phyloP scores from a whole-genome alignment of 2,797 vertebrate genomes.

The Enteromius unitaeniatus region DNA sequence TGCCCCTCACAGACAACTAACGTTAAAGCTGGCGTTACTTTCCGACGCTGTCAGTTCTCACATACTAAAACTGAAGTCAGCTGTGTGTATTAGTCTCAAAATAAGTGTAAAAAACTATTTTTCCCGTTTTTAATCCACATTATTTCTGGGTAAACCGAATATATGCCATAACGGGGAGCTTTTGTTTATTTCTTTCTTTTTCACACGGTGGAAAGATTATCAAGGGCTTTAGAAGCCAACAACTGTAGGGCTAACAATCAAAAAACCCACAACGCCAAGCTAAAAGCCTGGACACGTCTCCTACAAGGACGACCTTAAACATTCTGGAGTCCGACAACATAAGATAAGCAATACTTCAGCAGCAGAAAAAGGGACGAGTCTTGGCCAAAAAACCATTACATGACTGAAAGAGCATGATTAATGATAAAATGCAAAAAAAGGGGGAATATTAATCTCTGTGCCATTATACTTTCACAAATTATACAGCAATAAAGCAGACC shows the following conservation, averaged over 20 bases:
- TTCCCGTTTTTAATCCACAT: neutral
- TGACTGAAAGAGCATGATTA: slow-evolving; percentile 27
- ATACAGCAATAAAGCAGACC: slow-evolving; percentile 32
- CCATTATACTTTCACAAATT: slow-evolving; percentile 29
- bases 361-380: slow-evolving; percentile 45
- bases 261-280: slow-evolving; percentile 5
- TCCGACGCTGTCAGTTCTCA: neutral
- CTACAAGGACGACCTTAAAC: neutral
- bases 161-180: neutral
- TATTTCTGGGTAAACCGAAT: neutral
- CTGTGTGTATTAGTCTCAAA: neutral
- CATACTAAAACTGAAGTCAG: neutral
- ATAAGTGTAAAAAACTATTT: neutral
- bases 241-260: neutral
- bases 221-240: slow-evolving; percentile 2
- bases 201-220: neutral
- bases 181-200: neutral
- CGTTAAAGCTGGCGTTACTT: slow-evolving; percentile 7
- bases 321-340: slow-evolving; percentile 28
- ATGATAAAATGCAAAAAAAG: slow-evolving; percentile 11
- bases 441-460: neutral
- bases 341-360: slow-evolving; percentile 39
- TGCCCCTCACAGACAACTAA: neutral
- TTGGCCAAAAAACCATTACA: slow-evolving; percentile 26
- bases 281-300: slow-evolving; percentile 1